phyloP scores from a whole-genome alignment of 2,888 invertebrate species.

The Periphyllus acericola region DNA sequence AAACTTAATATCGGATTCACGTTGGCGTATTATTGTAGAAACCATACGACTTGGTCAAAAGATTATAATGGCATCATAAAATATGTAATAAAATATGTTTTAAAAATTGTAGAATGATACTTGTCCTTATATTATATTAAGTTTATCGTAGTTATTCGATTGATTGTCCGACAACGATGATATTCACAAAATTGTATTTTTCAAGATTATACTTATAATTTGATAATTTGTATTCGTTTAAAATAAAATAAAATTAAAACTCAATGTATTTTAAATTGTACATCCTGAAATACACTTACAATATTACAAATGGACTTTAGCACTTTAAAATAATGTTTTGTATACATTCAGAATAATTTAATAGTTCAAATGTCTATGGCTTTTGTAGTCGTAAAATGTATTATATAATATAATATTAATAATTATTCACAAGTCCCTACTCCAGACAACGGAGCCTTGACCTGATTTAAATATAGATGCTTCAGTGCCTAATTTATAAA shows the following conservation, averaged over 20 bases:
- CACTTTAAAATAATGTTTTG: background rate
- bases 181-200: background rate
- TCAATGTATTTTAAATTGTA: background rate
- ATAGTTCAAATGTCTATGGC: background rate
- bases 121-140: no score
- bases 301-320: background rate
- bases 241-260: background rate
- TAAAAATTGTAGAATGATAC: no score
- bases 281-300: background rate
- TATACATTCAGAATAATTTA: background rate
- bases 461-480: conserved; percentile 42
- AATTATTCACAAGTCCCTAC: conserved; percentile 27
- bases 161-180: background rate
- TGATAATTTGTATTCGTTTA: background rate
- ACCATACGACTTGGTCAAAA: background rate
- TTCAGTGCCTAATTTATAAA: conserved; percentile 26
- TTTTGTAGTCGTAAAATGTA: background rate
- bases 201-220: background rate
- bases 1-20: background rate
- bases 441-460: conserved; percentile 32
- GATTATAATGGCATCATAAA: background rate
- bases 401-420: background rate
- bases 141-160: no score
- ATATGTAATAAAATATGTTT: background rate
- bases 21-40: background rate